Base-by-base conservation (phyloP, 2,797 vertebrate species). In the Ceyx erithaca region DNA sequence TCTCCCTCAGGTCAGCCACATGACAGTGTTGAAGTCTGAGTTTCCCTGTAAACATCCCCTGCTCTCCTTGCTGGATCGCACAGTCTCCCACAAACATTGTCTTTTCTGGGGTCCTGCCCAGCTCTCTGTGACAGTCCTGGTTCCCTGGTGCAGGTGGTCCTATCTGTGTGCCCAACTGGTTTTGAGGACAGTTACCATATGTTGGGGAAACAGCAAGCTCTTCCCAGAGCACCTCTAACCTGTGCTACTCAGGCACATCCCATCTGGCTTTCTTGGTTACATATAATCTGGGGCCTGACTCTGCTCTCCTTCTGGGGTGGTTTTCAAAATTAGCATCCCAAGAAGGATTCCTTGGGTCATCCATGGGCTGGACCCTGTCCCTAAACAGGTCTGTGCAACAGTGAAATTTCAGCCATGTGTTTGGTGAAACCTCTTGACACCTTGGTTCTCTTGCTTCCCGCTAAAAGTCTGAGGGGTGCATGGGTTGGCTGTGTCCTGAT, bases 1-100 rank as follows among this genome's bases (percentile, higher is more conserved):
- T 72, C 7, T 6, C 16, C 14, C 33, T 54, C 0, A 0, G 41
- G 22, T 37, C 23, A 40, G 23, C 14, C 12, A 4, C 1, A 0
- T 23, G 13, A 6, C 31, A 10, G 5, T 10, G 20, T 12, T 80
- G 61, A 48, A 69, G 14, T 2, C 4, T 1, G 4, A 2, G 2
- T 55, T 72, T 66, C 61, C 20, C 22, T 55, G 28, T 1, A 61
- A 82, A 85, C 10, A 26, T 10, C 7, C 19, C 5, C 7, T 25
- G 22, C 15, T 75, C 22, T 79, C 3, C 0, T 43, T 62, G 31
- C 48, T 43, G 26, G 30, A 70, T 11, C 11, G 12, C 25, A 46
- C 0, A 1, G 48, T 6, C 7, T 76, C 10, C n/a, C 35, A 28
- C 23, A 37, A 55, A 46, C 5, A 5, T 20, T 45, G 8, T 51